Percentiles rank a stretch among this genome's conserved stretches.
Evolutionary conservation across 2,797 vertebrate genomes (phyloP).

Genomic region (Sarcophilus harrisii): DNA sequence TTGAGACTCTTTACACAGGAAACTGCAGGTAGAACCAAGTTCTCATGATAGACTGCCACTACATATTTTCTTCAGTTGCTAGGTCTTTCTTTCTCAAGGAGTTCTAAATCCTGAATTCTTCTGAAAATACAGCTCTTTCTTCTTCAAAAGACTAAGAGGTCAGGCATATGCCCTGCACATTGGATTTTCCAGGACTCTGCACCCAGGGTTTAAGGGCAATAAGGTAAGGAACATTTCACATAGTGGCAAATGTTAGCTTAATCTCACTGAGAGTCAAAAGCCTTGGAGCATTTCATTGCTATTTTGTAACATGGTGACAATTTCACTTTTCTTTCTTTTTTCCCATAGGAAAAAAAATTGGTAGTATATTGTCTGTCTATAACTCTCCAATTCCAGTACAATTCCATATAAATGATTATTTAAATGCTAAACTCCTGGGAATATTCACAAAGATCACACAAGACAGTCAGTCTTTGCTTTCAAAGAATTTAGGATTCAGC

Average conservation of each 20-base stretch:
- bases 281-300: neutral
- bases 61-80: neutral
- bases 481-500: neutral
- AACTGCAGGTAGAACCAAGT: neutral
- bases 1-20: neutral
- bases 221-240: neutral
- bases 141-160: neutral
- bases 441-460: neutral
- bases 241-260: neutral
- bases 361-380: neutral
- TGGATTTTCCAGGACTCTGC: neutral
- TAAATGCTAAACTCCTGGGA: neutral
- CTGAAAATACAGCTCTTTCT: neutral
- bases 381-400: neutral
- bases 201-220: neutral
- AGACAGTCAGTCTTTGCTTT: neutral
- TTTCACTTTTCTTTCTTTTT: neutral
- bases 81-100: neutral
- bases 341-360: neutral
- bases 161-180: neutral
- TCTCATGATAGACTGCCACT: neutral
- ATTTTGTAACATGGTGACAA: accelerated
- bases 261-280: neutral
- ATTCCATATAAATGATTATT: neutral
- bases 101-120: neutral